Percentiles rank a stretch among this genome's conserved stretches.
These are phyloP conservation scores for Psittacula derbiana DNA, from an alignment of 2,797 vertebrate species.

Conservation along the genomic window DNA sequence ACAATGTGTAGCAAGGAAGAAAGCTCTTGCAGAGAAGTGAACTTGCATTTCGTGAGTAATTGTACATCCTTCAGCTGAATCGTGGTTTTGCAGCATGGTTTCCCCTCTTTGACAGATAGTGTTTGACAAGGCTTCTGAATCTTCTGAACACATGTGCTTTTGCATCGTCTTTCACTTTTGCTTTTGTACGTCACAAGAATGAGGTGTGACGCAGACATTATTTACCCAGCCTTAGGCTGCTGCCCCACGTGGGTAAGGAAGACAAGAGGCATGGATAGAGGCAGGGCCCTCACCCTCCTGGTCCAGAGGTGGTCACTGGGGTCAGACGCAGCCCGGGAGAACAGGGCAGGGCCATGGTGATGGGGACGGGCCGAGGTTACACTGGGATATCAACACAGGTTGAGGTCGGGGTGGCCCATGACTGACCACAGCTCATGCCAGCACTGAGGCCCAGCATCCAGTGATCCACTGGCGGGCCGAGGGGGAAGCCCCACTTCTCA, in stretches of 20 bases:
- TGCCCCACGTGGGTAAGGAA: not conserved
- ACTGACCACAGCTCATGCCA: not conserved
- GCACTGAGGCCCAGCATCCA: not conserved
- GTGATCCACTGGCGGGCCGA: not conserved
- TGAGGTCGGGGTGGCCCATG: not conserved
- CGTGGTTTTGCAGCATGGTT: not conserved
- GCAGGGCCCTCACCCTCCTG: not conserved
- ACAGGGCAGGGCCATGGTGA: not conserved
- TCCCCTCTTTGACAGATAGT: not conserved
- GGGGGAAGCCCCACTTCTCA: not conserved
- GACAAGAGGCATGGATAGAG: not conserved
- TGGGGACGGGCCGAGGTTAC: not conserved
- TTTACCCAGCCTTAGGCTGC: not conserved
- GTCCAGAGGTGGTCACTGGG: not conserved
- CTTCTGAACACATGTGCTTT: not conserved
- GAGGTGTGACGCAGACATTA: rapidly evolving
- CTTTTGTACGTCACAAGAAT: rapidly evolving
- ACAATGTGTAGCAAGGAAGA: not conserved
- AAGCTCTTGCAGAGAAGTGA: not conserved
- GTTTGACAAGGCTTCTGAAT: not conserved
- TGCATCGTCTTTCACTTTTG: not conserved
- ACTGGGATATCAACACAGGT: not conserved
- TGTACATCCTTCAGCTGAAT: not conserved
- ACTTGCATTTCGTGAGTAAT: not conserved
- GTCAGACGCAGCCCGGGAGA: not conserved